Evolutionary conservation across 2,888 invertebrate species (phyloP), one percentile per base, ranked within the genome.

Genomic region (Oscheius onirici): DNA sequence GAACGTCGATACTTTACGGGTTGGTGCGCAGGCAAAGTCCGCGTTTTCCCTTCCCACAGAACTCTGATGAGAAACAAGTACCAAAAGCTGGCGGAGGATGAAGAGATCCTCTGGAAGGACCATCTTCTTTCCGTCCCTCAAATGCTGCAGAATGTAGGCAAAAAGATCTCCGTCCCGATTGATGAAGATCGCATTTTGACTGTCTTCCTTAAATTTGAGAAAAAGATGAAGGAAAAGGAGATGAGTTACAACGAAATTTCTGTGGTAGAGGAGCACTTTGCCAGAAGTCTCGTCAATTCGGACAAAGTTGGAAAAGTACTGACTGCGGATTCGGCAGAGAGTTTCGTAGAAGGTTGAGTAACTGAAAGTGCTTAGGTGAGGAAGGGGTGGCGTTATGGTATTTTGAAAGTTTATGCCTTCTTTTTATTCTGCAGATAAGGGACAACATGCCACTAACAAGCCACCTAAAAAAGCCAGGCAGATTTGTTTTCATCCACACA

Each of bases 121-220:
- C 49, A 75, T 75, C 49, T 78, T 74, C 68, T 72, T 73, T 22
- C 80, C 75, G 51, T 80, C 80, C 65, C 80, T 73, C 72, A 80
- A 71, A 24, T 71, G 76, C 57, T 80, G 80, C 40, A 80, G 69
- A 60, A 80, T 71, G 44, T 75, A 71, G 11, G 75, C 60, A 57
- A 80, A 80, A 10, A 80, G 67, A 28, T 74, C 71, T 8, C 80
- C 80, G 60, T 80, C 80, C 0, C 80, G 73, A 65, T 80, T 78
- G 28, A 80, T 68, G 52, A 80, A 80, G 44, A 80, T 78, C 28
- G 80, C 76, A 49, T 75, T 76, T 49, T 66, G 63, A 49, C 74
- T 76, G 70, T 80, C 80, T 26, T 71, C 73, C 79, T 79, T 71
- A 60, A 77, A 74, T 3, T 13, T 24, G 20, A 24, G n/a, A n/a